Percentiles rank a stretch among this genome's conserved stretches.
Conservation (phyloP, 1,140 invertebrate genomes). For the Adoxophyes honmai region DNA sequence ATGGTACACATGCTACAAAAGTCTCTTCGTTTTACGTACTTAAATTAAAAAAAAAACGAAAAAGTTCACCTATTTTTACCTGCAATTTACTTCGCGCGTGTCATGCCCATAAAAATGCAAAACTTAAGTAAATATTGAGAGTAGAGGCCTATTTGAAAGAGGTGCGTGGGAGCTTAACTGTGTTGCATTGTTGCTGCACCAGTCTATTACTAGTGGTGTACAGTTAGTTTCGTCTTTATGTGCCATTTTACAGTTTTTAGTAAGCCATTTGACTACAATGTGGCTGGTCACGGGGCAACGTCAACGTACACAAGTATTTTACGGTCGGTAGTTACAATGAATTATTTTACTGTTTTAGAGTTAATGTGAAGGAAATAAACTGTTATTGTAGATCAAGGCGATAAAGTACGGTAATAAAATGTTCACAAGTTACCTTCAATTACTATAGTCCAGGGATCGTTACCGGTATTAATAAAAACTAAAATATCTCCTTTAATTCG, state of each 20-base stretch:
- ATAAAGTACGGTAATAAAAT: too few relatives aligned
- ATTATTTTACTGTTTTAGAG: neutral
- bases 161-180: conserved; percentile 25
- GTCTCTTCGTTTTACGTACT: neutral
- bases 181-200: conserved; percentile 21
- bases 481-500: too few relatives aligned
- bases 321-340: neutral
- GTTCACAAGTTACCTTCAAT: too few relatives aligned
- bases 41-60: too few relatives aligned
- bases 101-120: conserved; percentile 21
- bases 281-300: neutral
- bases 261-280: conserved; percentile 10
- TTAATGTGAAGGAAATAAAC: too few relatives aligned
- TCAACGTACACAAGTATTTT: neutral
- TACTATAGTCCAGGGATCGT: too few relatives aligned
- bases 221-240: conserved; percentile 25
- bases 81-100: too few relatives aligned
- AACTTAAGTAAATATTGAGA: conserved; percentile 25
- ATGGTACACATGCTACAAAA: too few relatives aligned
- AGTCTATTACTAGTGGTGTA: conserved; percentile 26
- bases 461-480: too few relatives aligned
- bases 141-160: conserved; percentile 15
- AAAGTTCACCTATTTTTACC: too few relatives aligned
- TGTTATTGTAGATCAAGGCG: too few relatives aligned
- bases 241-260: conserved; percentile 12